Evolutionary conservation across 92 coral and sea anemone species (phyloP).

Genomic region (Actinernus sp.): DNA sequence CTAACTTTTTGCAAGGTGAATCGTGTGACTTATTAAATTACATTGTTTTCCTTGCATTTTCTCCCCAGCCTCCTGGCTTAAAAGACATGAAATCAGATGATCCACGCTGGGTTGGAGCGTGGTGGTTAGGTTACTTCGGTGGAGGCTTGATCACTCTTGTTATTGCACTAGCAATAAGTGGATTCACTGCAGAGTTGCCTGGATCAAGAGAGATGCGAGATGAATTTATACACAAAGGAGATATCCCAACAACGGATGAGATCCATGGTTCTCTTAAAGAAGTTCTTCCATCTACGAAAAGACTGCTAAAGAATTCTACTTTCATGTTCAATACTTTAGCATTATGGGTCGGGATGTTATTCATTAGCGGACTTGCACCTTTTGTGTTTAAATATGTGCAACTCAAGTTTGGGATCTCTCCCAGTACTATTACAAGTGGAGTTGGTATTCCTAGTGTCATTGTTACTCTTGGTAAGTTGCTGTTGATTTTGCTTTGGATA

Average conservation of each 20-base stretch:
- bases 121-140: conserved; percentile 78
- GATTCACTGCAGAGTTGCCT: conserved; percentile 72
- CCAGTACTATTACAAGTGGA: conserved; percentile 35
- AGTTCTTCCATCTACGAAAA: conserved; percentile 63
- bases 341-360: conserved; percentile 45
- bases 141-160: conserved; percentile 44
- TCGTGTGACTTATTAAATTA: no score
- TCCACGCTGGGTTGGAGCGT: conserved; percentile 81
- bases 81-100: conserved; percentile 40
- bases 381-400: conserved; percentile 57
- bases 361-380: conserved; percentile 53
- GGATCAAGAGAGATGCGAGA: conserved; percentile 56
- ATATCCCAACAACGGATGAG: conserved; percentile 50
- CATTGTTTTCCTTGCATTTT: no score
- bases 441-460: conserved; percentile 45
- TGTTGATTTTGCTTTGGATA: no score
- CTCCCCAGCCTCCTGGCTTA: conserved; percentile 63
- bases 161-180: conserved; percentile 34
- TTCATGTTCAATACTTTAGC: conserved; percentile 79
- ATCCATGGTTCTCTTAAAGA: conserved; percentile 45
- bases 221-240: conserved; percentile 53
- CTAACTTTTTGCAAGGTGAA: no score
- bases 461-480: conserved; percentile 27
- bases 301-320: conserved; percentile 64
- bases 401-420: conserved; percentile 48